These are phyloP conservation scores for Chascanopsetta lugubris DNA, from an alignment of 2,113 vertebrate genomes.

Conservation along the genomic window DNA sequence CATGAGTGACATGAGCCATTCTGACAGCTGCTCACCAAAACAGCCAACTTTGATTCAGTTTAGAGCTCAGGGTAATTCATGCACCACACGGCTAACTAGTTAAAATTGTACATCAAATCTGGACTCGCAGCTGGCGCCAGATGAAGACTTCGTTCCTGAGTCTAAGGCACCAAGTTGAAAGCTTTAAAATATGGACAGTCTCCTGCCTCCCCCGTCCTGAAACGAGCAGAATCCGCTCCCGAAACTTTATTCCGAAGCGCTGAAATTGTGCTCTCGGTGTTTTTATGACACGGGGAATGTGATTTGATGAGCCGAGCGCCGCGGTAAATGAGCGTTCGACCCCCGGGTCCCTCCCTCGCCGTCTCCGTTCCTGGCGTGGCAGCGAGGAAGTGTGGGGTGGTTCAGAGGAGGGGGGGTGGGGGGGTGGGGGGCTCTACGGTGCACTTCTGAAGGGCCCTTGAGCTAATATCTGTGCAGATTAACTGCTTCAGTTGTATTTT, in stretches of 20 bases:
- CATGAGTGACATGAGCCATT: constrained; percentile 72
- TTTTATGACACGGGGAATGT: constrained; percentile 60
- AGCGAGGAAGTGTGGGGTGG: constrained; percentile 65
- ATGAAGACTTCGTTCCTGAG: constrained; percentile 58
- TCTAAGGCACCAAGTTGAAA: constrained; percentile 28
- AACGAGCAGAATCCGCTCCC: constrained; percentile 62
- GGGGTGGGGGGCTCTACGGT: constrained; percentile 63
- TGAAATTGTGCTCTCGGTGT: constrained; percentile 42
- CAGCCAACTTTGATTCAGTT: constrained; percentile 72
- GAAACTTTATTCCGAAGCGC: constrained; percentile 60
- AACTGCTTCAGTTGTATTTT: constrained; percentile 84
- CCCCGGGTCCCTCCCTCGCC: constrained; percentile 65
- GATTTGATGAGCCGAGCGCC: constrained; percentile 65
- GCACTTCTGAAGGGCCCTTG: constrained; percentile 77
- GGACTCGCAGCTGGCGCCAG: constrained; percentile 67
- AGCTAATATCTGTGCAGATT: constrained; percentile 83
- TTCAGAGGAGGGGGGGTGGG: constrained; percentile 65
- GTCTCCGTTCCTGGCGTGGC: constrained; percentile 40
- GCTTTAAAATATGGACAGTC: constrained; percentile 33
- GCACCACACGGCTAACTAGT: constrained; percentile 61
- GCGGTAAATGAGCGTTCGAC: constrained; percentile 72
- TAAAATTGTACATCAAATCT: constrained; percentile 76
- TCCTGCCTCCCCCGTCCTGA: constrained; percentile 31
- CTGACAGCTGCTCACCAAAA: constrained; percentile 73
- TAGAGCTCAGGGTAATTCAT: constrained; percentile 67